Base-by-base conservation (phyloP, 2,888 invertebrate genomes). In the Ceramica pisi region DNA sequence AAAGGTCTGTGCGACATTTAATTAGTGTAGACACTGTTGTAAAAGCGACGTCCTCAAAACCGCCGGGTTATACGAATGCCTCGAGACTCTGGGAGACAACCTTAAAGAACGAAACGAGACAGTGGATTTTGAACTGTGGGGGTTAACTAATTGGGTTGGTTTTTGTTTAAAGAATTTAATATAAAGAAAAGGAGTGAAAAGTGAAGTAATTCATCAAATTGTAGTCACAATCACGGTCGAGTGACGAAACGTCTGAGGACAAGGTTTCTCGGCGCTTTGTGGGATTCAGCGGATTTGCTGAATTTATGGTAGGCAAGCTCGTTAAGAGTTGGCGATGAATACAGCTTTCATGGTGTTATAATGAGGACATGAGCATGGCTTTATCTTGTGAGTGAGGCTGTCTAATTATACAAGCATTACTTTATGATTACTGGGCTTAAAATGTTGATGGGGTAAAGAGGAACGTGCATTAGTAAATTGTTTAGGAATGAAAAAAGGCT, bases 191-290 rank as follows among this genome's bases (percentile, higher is more conserved):
- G 85, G 88, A 86, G 85, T 89, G 89, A 87, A 91, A 89, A 90
- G 90, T 89, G 89, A 87, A 91, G 91, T 87, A 90, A 93, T 92
- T 92, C 92, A 92, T 93, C 93, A 93, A 92, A 93, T 89, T 88
- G 90, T 89, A 92, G 92, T 90, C 92, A 92, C 92, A 93, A 92
- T 93, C 92, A 91, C 90, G 91, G 90, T 83, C 82, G 87, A 89
- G 89, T 91, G 92, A 91, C 90, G 90, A 89, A 88, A 88, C 88
- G 89, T 90, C 89, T 86, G 86, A 85, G 83, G 79, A 82, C 75
- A 84, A 86, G 89, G 86, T 87, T 86, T 86, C 83, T 83, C 83
- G 83, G 67, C 87, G 84, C 87, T 87, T 88, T 87, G 88, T 86
- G 84, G 86, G 88, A 89, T 88, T 89, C 89, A 85, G 87, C 86